A percentile compares a stretch with the other conserved stretches of the same genome.
Evolutionary conservation across 2,888 invertebrate species (phyloP).

Genomic region (Anarsia innoxiella): DNA sequence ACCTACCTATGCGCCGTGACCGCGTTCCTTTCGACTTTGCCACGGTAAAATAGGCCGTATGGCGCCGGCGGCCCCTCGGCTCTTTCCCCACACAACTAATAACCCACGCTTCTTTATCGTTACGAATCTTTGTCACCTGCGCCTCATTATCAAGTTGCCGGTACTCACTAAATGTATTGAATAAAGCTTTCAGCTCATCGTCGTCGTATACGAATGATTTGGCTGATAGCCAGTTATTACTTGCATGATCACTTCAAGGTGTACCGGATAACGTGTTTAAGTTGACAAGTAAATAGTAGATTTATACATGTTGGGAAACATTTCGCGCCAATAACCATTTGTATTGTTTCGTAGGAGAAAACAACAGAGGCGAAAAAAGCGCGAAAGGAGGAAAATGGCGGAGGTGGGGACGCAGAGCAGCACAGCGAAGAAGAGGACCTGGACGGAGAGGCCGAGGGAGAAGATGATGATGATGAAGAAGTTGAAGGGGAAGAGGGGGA

Average conservation of each 20-base stretch:
- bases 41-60: slow-evolving; percentile 53
- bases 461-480: slow-evolving; percentile 78
- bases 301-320: not conserved
- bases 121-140: slow-evolving; percentile 65
- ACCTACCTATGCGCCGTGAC: slow-evolving; percentile 53
- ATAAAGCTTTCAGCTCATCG: slow-evolving; percentile 21
- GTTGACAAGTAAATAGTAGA: slow-evolving; percentile 1
- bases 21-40: slow-evolving; percentile 57
- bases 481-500: slow-evolving; percentile 77
- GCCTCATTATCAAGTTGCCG: slow-evolving; percentile 45
- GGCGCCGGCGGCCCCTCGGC: slow-evolving; percentile 48
- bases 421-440: slow-evolving; percentile 81
- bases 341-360: slow-evolving; percentile 76
- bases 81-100: slow-evolving; percentile 56
- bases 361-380: slow-evolving; percentile 84
- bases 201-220: slow-evolving; percentile 27
- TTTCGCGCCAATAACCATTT: slow-evolving; percentile 7
- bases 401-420: slow-evolving; percentile 76
- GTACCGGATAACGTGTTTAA: slow-evolving; percentile 20
- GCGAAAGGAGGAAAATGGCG: slow-evolving; percentile 87
- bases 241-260: slow-evolving; percentile 37
- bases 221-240: slow-evolving; percentile 49
- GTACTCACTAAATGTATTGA: slow-evolving; percentile 31
- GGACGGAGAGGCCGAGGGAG: slow-evolving; percentile 75
- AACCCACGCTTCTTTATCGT: slow-evolving; percentile 68